These are phyloP conservation scores for Lanius ludovicianus DNA, from an alignment of 2,113 vertebrate species.

Conservation along the genomic window DNA sequence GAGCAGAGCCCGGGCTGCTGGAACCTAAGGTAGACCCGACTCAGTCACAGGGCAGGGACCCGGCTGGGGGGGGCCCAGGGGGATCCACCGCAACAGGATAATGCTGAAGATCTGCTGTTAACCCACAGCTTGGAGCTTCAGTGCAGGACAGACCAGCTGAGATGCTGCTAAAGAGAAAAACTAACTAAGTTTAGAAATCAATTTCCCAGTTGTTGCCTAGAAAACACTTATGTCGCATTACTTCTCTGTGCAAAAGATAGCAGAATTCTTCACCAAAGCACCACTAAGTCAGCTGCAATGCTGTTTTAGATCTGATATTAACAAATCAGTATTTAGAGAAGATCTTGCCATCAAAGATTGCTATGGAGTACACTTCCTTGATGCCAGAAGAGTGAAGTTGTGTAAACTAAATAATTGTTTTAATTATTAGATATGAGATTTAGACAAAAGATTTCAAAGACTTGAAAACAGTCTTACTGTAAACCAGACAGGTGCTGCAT, in stretches of 20 bases:
- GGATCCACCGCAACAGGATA: neutral
- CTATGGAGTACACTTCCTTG: neutral
- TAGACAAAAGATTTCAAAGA: neutral
- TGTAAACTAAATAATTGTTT: neutral
- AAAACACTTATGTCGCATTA: neutral
- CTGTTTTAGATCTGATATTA: neutral
- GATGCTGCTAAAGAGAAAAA: neutral
- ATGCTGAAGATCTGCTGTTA: neutral
- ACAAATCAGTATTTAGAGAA: neutral
- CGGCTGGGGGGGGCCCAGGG: too few species aligned
- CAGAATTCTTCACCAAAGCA: neutral
- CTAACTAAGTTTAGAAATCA: neutral
- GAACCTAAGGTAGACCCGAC: too few species aligned
- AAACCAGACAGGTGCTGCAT: neutral
- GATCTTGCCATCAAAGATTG: neutral
- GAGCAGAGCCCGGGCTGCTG: too few species aligned
- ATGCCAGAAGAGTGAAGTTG: neutral
- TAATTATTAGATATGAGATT: neutral
- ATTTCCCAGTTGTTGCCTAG: neutral
- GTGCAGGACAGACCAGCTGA: neutral
- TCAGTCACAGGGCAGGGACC: too few species aligned
- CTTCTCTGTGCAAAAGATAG: neutral
- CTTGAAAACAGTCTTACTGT: neutral
- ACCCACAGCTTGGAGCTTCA: neutral
- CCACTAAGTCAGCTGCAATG: neutral